Evolutionary conservation across 2,888 invertebrate species (phyloP).

Genomic region (Phyllotreta cruciferae): DNA sequence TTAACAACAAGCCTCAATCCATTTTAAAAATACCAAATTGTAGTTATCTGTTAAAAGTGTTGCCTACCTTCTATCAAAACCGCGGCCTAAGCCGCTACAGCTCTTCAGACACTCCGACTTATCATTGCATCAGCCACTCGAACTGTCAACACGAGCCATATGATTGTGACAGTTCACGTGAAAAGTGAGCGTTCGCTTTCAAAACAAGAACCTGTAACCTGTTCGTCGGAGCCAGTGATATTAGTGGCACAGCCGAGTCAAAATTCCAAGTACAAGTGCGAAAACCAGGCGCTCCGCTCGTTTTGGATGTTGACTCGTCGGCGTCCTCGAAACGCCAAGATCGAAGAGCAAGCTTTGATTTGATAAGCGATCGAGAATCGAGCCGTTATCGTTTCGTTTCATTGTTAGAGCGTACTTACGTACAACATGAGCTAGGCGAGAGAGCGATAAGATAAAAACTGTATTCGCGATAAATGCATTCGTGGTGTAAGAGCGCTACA

Average conservation of each 20-base stretch:
- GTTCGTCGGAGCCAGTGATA: background rate
- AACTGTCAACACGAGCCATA: too few species aligned
- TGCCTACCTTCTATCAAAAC: too few species aligned
- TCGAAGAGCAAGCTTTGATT: background rate
- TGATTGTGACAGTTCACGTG: too few species aligned
- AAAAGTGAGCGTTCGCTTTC: too few species aligned
- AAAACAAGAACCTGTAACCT: background rate
- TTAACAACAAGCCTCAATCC: too few species aligned
- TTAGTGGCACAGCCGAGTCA: conserved; percentile 9
- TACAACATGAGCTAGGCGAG: conserved; percentile 20
- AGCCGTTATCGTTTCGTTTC: conserved; percentile 20
- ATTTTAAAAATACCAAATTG: too few species aligned
- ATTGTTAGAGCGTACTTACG: conserved; percentile 10
- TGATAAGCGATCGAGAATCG: too few species aligned
- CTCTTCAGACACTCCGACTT: too few species aligned
- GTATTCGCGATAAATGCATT: conserved; percentile 16
- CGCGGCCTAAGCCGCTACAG: too few species aligned
- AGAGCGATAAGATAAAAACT: conserved; percentile 27
- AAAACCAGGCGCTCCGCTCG: conserved; percentile 7
- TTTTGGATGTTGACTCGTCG: conserved; percentile 19
- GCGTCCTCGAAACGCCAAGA: conserved; percentile 16
- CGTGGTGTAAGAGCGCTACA: conserved; percentile 2
- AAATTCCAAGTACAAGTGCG: conserved; percentile 27
- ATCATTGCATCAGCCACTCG: too few species aligned
- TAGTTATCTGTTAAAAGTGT: too few species aligned